Evolutionary conservation across 2,888 invertebrate species (phyloP).

Genomic region (Plemyria rubiginata): DNA sequence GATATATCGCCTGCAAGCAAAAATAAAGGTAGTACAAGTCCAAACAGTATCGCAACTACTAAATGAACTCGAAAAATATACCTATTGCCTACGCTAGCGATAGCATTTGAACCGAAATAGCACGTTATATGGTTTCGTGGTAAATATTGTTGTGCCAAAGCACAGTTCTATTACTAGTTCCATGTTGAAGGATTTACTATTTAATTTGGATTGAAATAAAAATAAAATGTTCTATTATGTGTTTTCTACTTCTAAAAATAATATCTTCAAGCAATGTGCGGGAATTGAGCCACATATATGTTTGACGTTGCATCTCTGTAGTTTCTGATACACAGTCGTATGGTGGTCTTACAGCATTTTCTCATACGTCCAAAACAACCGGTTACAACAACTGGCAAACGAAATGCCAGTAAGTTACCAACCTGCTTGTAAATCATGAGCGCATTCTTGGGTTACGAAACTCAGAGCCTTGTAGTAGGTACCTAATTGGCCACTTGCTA

Average conservation of each 20-base stretch:
- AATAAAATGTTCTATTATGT: no score
- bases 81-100: not conserved
- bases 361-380: conserved; percentile 29
- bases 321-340: not conserved
- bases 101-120: not conserved
- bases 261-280: not conserved
- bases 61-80: not conserved
- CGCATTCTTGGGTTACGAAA: conserved; percentile 41
- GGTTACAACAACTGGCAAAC: conserved; percentile 32
- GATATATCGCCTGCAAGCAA: not conserved
- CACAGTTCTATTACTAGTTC: not conserved
- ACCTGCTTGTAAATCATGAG: conserved; percentile 39
- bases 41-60: not conserved
- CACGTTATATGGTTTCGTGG: not conserved
- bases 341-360: conserved; percentile 16
- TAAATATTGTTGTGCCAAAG: not conserved
- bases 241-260: not conserved
- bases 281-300: not conserved
- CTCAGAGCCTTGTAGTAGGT: conserved; percentile 33
- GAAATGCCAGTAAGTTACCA: conserved; percentile 36
- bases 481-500: conserved; percentile 37
- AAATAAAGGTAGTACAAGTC: not conserved
- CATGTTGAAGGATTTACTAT: not conserved
- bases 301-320: not conserved
- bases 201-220: no score